Evolutionary conservation across 2,888 invertebrate genomes (phyloP).

Genomic region (Thumatha senex): DNA sequence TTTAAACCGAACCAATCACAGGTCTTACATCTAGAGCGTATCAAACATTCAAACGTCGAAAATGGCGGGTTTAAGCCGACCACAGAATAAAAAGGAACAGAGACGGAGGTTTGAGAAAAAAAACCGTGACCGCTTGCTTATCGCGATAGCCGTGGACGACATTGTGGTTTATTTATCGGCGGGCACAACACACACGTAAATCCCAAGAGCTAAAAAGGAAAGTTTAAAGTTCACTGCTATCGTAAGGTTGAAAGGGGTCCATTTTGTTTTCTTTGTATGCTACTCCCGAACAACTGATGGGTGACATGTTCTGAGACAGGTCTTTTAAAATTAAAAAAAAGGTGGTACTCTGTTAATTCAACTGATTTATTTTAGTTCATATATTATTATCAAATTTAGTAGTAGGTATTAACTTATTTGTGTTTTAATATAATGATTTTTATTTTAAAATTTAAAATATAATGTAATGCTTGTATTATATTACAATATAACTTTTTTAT

Average conservation of each 20-base stretch:
- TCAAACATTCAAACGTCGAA: slow-evolving; percentile 32
- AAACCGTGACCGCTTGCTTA: slow-evolving; percentile 42
- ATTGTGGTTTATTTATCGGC: slow-evolving; percentile 42
- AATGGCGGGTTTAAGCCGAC: slow-evolving; percentile 28
- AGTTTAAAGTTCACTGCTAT: slow-evolving; percentile 34
- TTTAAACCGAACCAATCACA: slow-evolving; percentile 14
- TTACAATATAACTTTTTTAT: no score
- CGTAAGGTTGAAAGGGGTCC: slow-evolving; percentile 28
- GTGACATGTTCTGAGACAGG: slow-evolving; percentile 11
- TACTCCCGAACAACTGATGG: slow-evolving; percentile 11
- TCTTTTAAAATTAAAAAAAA: no score
- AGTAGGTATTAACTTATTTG: no score
- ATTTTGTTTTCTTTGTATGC: slow-evolving; percentile 26
- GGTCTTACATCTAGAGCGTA: slow-evolving; percentile 23
- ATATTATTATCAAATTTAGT: no score
- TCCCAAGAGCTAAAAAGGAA: slow-evolving; percentile 42
- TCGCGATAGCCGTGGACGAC: slow-evolving; percentile 42
- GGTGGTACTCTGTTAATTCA: no score
- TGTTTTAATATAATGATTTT: no score
- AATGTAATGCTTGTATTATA: no score
- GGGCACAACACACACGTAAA: slow-evolving; percentile 40
- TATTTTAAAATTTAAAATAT: no score
- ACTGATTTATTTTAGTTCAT: no score
- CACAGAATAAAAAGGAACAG: slow-evolving; percentile 37
- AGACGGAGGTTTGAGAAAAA: slow-evolving; percentile 37